Base-by-base conservation (phyloP, 2,113 vertebrate species). In the Ciconia stormi region DNA sequence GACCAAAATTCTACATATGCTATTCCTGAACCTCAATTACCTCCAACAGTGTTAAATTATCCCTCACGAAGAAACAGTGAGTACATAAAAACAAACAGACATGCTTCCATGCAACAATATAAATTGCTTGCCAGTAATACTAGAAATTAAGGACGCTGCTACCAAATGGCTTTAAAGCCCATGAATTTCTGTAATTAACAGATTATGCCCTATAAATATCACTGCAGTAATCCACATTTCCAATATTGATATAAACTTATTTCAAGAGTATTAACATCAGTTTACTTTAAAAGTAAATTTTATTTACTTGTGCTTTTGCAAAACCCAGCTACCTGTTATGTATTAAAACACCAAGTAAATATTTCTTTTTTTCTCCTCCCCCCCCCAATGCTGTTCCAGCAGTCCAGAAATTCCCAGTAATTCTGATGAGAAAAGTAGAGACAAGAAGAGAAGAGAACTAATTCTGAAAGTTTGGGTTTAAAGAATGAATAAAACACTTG, bases 31-130 rank as follows among this genome's bases (percentile, higher is more conserved):
- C 56, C 40, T 91, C 92, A 83, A 7, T 90, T 88, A 83, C 79
- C 69, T 92, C 88, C 82, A 65, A 56, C 85, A 86, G 94, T 1
- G 78, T 86, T 94, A 90, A 95, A 94, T 94, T 77, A 93, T 38
- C 76, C 90, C 78, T 83, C 79, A 52, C 2, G 3, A 94, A 79
- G 58, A 84, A 76, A n/a, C 74, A 86, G 50, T 0, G 8, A 88
- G 49, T 16, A 12, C 65, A 88, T 58, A 81, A 94, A 96, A 85
- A 59, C 85, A 96, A 50, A 88, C 78, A 91, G 76, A 79, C 55
- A 38, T 40, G 53, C 58, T 90, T 78, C 62, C 67, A 7, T 82
- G 58, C 44, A 93, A 53, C 56, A 65, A 34, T 19, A 92, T 61
- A 65, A 90, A 73, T 49, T 86, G 40, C 56, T 83, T 95, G 91